phyloP scores from a whole-genome alignment of 2,888 invertebrate genomes.

The Orchesellides sinensis region DNA sequence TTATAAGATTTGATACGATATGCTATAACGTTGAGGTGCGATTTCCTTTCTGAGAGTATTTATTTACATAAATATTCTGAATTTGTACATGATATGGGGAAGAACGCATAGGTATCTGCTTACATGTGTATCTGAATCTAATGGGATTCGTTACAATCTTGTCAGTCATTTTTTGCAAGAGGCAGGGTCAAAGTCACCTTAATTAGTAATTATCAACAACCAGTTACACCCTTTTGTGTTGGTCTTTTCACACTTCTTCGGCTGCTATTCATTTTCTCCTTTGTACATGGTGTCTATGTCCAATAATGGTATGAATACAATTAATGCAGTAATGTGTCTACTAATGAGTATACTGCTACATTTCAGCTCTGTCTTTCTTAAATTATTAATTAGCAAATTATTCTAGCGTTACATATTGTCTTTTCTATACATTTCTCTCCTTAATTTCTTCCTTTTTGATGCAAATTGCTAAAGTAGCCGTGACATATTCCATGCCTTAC shows the following conservation, averaged over 20 bases:
- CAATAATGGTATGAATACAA: too few species aligned
- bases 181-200: conserved; percentile 67
- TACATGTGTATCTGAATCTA: not conserved
- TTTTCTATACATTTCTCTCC: conserved; percentile 3
- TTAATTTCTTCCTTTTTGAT: not conserved
- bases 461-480: conserved; percentile 18
- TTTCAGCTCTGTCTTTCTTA: conserved; percentile 10
- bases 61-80: conserved; percentile 20
- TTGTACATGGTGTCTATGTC: not conserved
- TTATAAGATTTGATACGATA: too few species aligned
- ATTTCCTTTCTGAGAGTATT: conserved; percentile 8
- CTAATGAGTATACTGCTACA: too few species aligned
- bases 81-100: not conserved
- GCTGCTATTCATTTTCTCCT: not conserved
- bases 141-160: conserved; percentile 13
- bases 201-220: conserved; percentile 59
- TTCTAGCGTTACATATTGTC: not conserved
- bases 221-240: conserved; percentile 56
- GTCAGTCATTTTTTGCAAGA: conserved; percentile 32
- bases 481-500: not conserved
- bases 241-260: conserved; percentile 46
- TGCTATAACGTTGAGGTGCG: too few species aligned
- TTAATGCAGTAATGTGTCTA: too few species aligned
- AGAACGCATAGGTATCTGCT: not conserved
- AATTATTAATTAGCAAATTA: not conserved